A percentile compares a stretch with the other conserved stretches of the same genome.
Evolutionary conservation across 2,888 invertebrate genomes (phyloP).

Genomic region (Noctuana brunneofusca): DNA sequence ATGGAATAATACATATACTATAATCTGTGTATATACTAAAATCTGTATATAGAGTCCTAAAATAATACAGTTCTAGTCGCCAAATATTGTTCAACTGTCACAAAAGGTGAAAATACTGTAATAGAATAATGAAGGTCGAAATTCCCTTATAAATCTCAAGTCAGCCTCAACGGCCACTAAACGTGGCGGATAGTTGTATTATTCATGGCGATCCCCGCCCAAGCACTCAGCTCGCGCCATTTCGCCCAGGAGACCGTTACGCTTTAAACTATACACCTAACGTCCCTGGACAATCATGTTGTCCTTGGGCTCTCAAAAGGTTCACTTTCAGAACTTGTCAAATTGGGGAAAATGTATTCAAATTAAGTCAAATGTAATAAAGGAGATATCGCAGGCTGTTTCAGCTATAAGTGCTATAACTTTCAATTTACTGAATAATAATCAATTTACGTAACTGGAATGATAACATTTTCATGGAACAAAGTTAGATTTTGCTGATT

Average conservation of each 20-base stretch:
- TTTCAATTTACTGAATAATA: background rate
- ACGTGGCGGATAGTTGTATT: constrained; percentile 14
- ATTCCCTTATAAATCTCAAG: constrained; percentile 10
- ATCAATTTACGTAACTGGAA: background rate
- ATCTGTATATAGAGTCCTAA: no score
- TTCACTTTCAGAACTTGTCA: background rate
- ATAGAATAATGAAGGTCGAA: background rate
- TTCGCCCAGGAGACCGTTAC: constrained; percentile 23
- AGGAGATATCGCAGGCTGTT: background rate
- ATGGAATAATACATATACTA: no score
- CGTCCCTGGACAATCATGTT: constrained; percentile 10
- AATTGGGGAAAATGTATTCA: constrained; percentile 21
- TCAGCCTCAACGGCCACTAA: constrained; percentile 2
- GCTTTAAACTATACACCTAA: constrained; percentile 20
- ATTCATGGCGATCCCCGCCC: constrained; percentile 21
- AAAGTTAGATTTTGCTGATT: no score
- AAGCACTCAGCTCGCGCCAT: constrained; percentile 14
- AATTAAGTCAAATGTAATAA: background rate
- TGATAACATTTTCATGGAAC: background rate
- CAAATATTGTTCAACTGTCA: background rate
- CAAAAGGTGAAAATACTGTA: background rate
- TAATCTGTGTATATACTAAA: no score
- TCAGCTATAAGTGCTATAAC: background rate
- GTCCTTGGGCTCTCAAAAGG: constrained; percentile 11
- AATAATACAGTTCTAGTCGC: no score